Evolutionary conservation across 2,113 vertebrate genomes (phyloP), one percentile per base, ranked within the genome.

Genomic region (Crotalus horridus): DNA sequence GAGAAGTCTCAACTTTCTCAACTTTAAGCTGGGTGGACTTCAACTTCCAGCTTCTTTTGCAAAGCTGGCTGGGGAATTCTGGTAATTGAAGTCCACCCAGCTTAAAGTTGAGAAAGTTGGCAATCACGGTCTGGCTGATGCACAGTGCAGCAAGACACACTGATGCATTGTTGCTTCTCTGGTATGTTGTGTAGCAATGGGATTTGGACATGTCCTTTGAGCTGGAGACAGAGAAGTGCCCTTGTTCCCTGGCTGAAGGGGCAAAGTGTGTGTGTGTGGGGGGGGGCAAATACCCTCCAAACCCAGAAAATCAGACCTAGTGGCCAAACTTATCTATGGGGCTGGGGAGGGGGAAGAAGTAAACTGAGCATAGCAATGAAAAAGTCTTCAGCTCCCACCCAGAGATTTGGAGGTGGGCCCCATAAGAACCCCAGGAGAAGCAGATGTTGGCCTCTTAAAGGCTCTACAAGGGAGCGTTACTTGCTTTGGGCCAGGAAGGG

Each of bases 361-460:
- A 33, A 15, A 39, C 24, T 1, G 3, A 85, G 33, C 69, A 51
- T 0, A n/a, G 4, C 5, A 0, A 0, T 23, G 12, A 21, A 6
- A 23, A 7, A 59, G 26, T 3, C 13, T 39, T 51, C n/a, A 15
- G 33, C 11, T 55, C 53, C 24, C 6, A 0, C 43, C 6, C 0
- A 10, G 33, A 58, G 81, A 59, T 21, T 26, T 24, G 10, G 10
- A 23, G 46, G 64, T 89, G 91, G 39, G 39, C 9, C 64, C 87
- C 87, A 17, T 54, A 21, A 33, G 48, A 29, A 53, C 10, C 87
- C 55, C 54, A 6, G 51, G 21, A 74, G 88, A 43, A 13, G 9
- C 53, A 43, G 61, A 21, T 1, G 20, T 61, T 1, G 56, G 4
- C 7, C 24, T 6, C 21, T 58, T 59, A 48, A 85, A 15, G 11